phyloP scores from a whole-genome alignment of 2,888 invertebrate species.

The Carterocephalus palaemon region DNA sequence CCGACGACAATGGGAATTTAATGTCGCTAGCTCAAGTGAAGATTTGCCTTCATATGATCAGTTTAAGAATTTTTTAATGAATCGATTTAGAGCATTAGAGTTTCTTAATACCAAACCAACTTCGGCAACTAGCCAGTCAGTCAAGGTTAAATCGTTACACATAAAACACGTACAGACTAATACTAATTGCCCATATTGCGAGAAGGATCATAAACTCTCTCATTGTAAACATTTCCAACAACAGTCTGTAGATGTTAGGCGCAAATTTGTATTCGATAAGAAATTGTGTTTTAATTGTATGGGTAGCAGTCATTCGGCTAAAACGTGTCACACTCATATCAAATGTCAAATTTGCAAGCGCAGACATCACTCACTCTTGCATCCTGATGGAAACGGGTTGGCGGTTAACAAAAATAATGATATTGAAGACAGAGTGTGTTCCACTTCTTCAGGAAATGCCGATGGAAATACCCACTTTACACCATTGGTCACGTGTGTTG shows the following conservation, averaged over 20 bases:
- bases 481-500: not conserved
- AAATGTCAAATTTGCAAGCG: slow-evolving; percentile 4
- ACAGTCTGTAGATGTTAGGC: not conserved
- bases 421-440: not conserved
- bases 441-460: not conserved
- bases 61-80: slow-evolving; percentile 1
- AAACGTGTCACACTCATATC: not conserved
- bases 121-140: not conserved
- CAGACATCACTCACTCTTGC: slow-evolving; percentile 1
- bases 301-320: slow-evolving; percentile 12
- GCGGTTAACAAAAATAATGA: not conserved
- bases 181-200: slow-evolving; percentile 1
- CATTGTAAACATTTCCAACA: slow-evolving; percentile 2
- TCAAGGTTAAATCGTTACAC: no score
- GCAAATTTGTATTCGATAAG: slow-evolving; percentile 4
- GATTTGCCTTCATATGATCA: slow-evolving; percentile 5
- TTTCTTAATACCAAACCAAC: not conserved
- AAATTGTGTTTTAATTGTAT: slow-evolving; percentile 12
- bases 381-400: not conserved
- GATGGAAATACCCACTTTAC: not conserved
- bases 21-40: not conserved
- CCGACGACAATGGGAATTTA: slow-evolving; percentile 8
- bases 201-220: not conserved
- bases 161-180: not conserved
- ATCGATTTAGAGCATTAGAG: not conserved